Conservation (phyloP, 2,797 vertebrate genomes). For the Tolypeutes matacus region DNA sequence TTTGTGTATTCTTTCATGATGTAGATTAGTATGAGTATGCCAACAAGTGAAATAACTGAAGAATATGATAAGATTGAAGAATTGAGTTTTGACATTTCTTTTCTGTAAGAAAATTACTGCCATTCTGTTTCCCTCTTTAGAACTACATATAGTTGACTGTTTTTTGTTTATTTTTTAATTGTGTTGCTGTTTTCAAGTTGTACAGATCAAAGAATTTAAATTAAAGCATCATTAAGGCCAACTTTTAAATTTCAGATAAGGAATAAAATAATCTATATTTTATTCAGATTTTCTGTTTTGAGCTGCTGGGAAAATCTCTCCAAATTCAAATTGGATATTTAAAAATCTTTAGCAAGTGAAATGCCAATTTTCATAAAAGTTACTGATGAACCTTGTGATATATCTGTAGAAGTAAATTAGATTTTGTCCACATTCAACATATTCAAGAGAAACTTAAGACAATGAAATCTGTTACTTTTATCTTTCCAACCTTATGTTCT, state of each 20-base stretch:
- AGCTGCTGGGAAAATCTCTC: not conserved
- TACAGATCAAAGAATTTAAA: not conserved
- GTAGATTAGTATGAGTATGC: not conserved
- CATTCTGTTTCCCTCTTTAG: not conserved
- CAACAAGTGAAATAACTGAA: conserved; percentile 53
- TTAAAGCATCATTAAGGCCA: not conserved
- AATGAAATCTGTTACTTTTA: not conserved
- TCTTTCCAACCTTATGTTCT: not conserved
- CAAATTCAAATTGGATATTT: not conserved
- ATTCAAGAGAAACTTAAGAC: conserved; percentile 49
- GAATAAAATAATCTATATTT: not conserved
- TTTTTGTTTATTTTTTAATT: not conserved
- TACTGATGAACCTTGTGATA: conserved; percentile 25
- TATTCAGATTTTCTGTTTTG: conserved; percentile 39
- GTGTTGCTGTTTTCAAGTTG: not conserved
- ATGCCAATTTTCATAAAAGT: conserved; percentile 45
- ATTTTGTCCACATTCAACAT: conserved; percentile 22
- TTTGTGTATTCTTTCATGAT: not conserved
- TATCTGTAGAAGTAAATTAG: not conserved
- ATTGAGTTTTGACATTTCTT: conserved; percentile 32
- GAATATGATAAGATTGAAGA: not conserved
- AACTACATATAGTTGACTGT: not conserved
- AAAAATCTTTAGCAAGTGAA: conserved; percentile 45
- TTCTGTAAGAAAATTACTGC: not conserved
- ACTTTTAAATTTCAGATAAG: conserved; percentile 33